Base-by-base conservation (phyloP, 37 sponge, comb jelly and placozoan species). In the Crambe crambe region DNA sequence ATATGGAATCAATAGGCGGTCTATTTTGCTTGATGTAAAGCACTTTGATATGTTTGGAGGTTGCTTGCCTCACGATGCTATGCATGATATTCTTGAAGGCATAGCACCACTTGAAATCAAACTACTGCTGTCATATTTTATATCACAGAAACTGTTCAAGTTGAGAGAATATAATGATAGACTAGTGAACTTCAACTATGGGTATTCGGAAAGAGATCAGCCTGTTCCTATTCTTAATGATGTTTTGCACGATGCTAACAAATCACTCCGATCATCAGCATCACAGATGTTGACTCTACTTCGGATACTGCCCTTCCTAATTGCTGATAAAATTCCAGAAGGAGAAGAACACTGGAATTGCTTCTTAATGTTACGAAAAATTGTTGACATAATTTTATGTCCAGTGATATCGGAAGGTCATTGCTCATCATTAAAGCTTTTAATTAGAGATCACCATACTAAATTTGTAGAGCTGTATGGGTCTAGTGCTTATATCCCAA, bases 71-170 rank as follows among this genome's bases (percentile, higher is more conserved):
- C 82, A 73, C 42, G 76, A 83, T 40, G 66, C 74, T 29, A 83
- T 83, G 83, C 83, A 83, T 74, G 83, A 83, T 65, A 68, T 83
- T 18, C 74, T 75, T 83, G 83, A 83, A 65, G 83, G 83, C 8
- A 68, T 83, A 6, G 83, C 66, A 38, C 83, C 51, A 15, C 66
- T 74, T 73, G 83, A 83, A 44, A 29, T 83, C 41, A 75, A 83
- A 41, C 69, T 27, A 30, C 27, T 83, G 12, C 27, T 74, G 21
- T 6, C 6, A 1, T 72, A 83, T 42, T 83, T 70, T 83, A 43
- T 65, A 17, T 21, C 58, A 21, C 2, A 64, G 1, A 74, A 65
- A 9, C 63, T 51, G 9, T 83, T 83, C 38, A 36, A 68, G 9
- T 37, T 83, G 17, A 35, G 74, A 15, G 20, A 34, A 21, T 51